phyloP scores from a whole-genome alignment of 2,797 vertebrate species.

The Limnodromus scolopaceus region DNA sequence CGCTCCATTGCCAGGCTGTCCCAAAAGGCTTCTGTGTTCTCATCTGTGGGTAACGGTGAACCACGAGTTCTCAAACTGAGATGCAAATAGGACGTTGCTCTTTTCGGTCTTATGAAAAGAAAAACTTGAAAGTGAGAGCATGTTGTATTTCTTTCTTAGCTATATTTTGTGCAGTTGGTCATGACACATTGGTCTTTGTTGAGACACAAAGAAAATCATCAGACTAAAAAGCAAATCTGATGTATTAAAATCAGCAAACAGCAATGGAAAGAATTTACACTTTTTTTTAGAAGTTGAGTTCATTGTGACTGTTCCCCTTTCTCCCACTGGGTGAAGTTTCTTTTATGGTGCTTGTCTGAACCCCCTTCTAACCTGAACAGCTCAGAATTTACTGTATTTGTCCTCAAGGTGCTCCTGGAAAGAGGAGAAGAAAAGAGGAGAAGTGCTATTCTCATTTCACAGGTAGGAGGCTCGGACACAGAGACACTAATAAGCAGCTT shows the following conservation, averaged over 20 bases:
- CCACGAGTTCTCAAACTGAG: background rate
- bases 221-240: background rate
- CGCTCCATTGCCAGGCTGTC: background rate
- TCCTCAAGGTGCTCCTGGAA: background rate
- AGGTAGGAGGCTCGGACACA: background rate
- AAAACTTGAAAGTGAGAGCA: background rate
- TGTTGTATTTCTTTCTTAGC: background rate
- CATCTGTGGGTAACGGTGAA: background rate
- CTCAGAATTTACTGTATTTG: background rate
- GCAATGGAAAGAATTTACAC: background rate
- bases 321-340: background rate
- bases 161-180: background rate
- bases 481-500: background rate
- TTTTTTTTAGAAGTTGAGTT: background rate
- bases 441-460: background rate
- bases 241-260: background rate
- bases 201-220: background rate
- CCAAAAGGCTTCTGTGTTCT: background rate
- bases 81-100: background rate
- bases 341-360: background rate
- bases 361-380: background rate
- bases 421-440: background rate
- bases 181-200: background rate
- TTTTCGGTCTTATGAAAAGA: background rate
- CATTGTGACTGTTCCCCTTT: background rate